A percentile compares a stretch with the other conserved stretches of the same genome.
Conservation (phyloP, 1,140 invertebrate genomes). For the Halictus rubicundus region DNA sequence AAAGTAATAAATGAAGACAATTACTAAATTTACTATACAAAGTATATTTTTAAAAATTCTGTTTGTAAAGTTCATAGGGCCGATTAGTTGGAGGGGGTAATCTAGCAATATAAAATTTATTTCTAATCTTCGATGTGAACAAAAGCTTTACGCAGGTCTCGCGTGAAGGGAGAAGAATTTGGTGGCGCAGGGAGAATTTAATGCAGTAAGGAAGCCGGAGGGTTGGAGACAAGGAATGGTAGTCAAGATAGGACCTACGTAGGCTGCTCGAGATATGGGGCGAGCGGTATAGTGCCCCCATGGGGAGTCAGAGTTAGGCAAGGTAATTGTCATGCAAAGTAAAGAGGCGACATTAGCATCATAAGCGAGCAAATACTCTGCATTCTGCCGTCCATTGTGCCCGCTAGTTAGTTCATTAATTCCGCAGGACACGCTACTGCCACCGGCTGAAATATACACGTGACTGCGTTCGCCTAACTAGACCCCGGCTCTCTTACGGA, state of each 20-base stretch:
- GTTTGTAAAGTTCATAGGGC: too few species aligned
- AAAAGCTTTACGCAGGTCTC: neutral
- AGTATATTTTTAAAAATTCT: too few species aligned
- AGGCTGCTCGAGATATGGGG: slow-evolving; percentile 49
- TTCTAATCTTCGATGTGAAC: neutral
- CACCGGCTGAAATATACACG: slow-evolving; percentile 33
- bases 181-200: neutral
- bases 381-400: slow-evolving; percentile 67
- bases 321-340: slow-evolving; percentile 77
- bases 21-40: too few species aligned
- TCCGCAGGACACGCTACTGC: slow-evolving; percentile 58
- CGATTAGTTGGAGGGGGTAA: too few species aligned
- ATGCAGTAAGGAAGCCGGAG: slow-evolving; percentile 15
- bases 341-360: slow-evolving; percentile 77
- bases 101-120: neutral
- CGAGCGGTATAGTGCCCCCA: slow-evolving; percentile 43
- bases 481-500: neutral
- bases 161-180: neutral
- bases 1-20: too few species aligned
- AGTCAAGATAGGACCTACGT: slow-evolving; percentile 24
- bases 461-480: neutral
- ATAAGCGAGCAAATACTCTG: slow-evolving; percentile 75
- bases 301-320: slow-evolving; percentile 50
- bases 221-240: slow-evolving; percentile 13
- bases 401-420: slow-evolving; percentile 78